phyloP scores from a whole-genome alignment of 2,113 vertebrate genomes.

The Eretmochelys imbricata region DNA sequence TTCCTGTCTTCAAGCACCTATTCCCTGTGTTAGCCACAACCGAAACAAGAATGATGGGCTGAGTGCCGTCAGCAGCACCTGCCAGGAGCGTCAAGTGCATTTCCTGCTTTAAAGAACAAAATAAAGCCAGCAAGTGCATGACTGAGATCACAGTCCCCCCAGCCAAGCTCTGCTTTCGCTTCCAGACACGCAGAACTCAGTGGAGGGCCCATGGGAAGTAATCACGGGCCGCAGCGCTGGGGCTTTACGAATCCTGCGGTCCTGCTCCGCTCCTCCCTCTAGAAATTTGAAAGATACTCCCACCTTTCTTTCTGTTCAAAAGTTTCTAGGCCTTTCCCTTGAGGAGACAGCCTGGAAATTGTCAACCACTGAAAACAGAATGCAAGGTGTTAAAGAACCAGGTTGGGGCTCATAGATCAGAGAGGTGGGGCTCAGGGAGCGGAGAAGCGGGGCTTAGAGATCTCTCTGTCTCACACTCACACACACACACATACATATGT shows the following conservation, averaged over 20 bases:
- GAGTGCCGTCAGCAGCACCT: background rate
- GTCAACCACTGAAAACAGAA: background rate
- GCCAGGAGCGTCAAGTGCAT: background rate
- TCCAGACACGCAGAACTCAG: background rate
- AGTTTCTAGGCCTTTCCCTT: background rate
- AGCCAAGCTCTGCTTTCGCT: background rate
- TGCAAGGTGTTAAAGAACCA: background rate
- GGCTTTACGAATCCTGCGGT: background rate
- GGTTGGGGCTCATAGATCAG: too few species aligned
- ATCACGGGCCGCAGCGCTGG: background rate
- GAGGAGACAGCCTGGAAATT: background rate
- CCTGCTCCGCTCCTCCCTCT: background rate
- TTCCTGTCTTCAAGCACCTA: background rate
- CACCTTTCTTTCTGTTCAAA: background rate
- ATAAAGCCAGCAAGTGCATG: background rate
- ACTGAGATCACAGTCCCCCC: background rate
- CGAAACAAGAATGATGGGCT: background rate
- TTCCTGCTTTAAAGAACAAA: background rate
- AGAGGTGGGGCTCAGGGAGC: too few species aligned
- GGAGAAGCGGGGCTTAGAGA: too few species aligned
- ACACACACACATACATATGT: too few species aligned
- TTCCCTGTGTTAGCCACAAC: background rate
- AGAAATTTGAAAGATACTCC: background rate
- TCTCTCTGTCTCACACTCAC: too few species aligned
- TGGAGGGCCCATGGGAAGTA: too few species aligned